Base-by-base conservation (phyloP, 2,797 vertebrate genomes). In the Oryzias sinensis region DNA sequence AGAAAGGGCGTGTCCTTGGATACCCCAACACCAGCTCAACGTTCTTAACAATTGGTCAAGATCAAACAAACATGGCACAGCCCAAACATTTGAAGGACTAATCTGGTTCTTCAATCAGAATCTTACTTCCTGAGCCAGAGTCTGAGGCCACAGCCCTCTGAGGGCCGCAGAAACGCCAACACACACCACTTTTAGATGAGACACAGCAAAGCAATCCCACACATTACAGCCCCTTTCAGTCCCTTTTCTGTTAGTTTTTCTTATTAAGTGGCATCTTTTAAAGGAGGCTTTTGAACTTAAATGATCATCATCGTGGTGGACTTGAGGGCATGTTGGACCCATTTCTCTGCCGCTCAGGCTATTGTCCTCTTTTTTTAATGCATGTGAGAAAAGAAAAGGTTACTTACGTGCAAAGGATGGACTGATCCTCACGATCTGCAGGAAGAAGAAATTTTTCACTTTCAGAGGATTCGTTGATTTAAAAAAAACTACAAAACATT, bases 401-500 rank as follows among this genome's bases (percentile, higher is more conserved):
- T 55, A 94, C 96, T 96, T 89, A 97, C 96, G 96, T 98, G 95
- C 96, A 98, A 45, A 98, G 93, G 78, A 98, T 96, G 55, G 96
- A 96, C 87, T 98, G 96, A 81, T 97, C 95, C 84, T 97, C 96
- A 40, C 95, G 94, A 83, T 97, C 95, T 98, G 92, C 51, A 58
- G 85, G 87, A 33, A 85, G 45, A 92, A 66, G 63, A 14, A 79
- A 42, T 56, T 47, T 52, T 2, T 59, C 15, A 56, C 17, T 24
- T 14, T 72, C 67, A 62, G 17, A 49, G 1, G 2, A 2, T 6
- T 53, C 22, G 62, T 18, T 50, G 18, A 14, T 49, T 9, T 14
- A 37, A 17, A 13, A 52, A 40, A 49, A 7, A 27, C 8, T 13
- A 18, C 18, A 5, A 52, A 1, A 14, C 18, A 15, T 2, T 17